phyloP scores from a whole-genome alignment of 1,140 invertebrate genomes.

The Panulirus ornatus region DNA sequence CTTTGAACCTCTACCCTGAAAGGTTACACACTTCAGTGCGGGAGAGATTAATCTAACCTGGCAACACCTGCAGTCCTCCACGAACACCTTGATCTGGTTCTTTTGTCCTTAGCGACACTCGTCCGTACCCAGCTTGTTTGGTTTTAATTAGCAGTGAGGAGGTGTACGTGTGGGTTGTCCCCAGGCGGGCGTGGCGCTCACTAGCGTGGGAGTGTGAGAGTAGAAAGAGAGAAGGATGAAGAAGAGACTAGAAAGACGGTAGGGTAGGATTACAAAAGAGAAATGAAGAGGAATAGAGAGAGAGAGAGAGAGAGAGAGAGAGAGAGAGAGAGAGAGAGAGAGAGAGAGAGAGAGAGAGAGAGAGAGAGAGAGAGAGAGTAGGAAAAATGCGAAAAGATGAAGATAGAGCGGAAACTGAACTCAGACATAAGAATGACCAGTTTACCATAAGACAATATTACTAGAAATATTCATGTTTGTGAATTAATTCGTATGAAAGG shows the following conservation, averaged over 20 bases:
- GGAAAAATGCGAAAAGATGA: neutral
- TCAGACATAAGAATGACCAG: neutral
- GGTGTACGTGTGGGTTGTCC: neutral
- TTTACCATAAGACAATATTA: conserved; percentile 8
- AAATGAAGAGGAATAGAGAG: neutral
- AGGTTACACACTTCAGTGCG: too few relatives aligned
- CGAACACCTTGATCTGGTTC: neutral
- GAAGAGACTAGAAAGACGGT: too few relatives aligned
- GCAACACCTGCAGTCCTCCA: neutral
- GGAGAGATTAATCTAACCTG: neutral
- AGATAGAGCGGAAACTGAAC: neutral
- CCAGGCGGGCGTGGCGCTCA: neutral
- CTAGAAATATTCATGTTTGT: too few relatives aligned
- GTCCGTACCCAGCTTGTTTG: conserved; percentile 19
- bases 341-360: conserved; percentile 8
- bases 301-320: neutral
- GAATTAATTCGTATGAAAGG: too few relatives aligned
- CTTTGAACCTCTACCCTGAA: too few relatives aligned
- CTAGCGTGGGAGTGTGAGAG: too few relatives aligned
- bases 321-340: neutral
- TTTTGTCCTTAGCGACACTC: conserved; percentile 5
- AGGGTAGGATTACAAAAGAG: too few relatives aligned
- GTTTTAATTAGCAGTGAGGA: conserved; percentile 29
- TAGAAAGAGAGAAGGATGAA: too few relatives aligned
- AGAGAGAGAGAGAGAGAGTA: conserved; percentile 17